phyloP scores from a whole-genome alignment of 2,113 vertebrate genomes.

The Corvus cornix region DNA sequence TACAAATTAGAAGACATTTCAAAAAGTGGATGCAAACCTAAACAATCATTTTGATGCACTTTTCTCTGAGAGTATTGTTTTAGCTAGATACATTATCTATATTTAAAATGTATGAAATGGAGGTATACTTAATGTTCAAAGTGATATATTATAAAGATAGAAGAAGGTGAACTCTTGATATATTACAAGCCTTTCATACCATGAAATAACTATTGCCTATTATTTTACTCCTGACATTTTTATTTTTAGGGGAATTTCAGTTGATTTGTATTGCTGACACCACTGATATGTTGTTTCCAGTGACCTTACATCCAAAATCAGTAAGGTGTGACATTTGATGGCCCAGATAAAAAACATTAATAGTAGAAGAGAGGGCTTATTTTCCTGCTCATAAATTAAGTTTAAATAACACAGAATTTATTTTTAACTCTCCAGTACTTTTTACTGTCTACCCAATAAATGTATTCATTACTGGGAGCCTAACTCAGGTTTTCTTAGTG shows the following conservation, averaged over 20 bases:
- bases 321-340: conserved; percentile 81
- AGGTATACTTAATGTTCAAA: conserved; percentile 67
- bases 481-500: conserved; percentile 38
- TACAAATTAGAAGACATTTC: conserved; percentile 26
- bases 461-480: conserved; percentile 69
- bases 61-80: conserved; percentile 27
- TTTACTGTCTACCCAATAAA: conserved; percentile 78
- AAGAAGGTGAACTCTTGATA: conserved; percentile 79
- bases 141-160: conserved; percentile 73
- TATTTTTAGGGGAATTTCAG: conserved; percentile 82
- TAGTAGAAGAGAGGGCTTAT: conserved; percentile 76
- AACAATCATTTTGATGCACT: conserved; percentile 20
- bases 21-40: conserved; percentile 3
- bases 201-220: conserved; percentile 84
- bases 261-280: conserved; percentile 81
- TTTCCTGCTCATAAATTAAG: conserved; percentile 83
- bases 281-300: conserved; percentile 81
- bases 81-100: conserved; percentile 55
- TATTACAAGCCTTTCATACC: conserved; percentile 76
- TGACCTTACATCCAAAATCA: conserved; percentile 84
- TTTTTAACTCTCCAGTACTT: conserved; percentile 82
- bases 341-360: conserved; percentile 80
- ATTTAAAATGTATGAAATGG: conserved; percentile 71
- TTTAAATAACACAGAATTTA: conserved; percentile 82
- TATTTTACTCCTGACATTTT: conserved; percentile 82